These are phyloP conservation scores for Drosophila neoperkinsi DNA, from an alignment of 2,888 invertebrate genomes.

Conservation along the genomic window DNA sequence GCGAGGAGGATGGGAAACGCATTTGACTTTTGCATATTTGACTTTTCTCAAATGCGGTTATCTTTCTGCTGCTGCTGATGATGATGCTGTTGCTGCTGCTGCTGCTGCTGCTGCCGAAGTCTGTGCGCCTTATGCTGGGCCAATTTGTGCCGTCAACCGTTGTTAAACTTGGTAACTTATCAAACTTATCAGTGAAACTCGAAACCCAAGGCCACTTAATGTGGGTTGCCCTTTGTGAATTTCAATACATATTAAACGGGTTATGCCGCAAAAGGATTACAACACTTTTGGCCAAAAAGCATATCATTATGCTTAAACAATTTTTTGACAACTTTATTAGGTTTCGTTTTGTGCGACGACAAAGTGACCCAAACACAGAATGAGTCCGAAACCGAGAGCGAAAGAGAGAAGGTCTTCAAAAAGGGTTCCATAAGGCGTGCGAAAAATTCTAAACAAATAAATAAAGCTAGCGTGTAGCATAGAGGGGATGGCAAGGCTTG, in stretches of 20 bases:
- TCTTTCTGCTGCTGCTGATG: slow-evolving; percentile 20
- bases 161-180: slow-evolving; percentile 78
- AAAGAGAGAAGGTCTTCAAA: slow-evolving; percentile 27
- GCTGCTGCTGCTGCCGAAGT: neutral
- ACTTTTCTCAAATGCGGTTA: slow-evolving; percentile 68
- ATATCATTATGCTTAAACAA: slow-evolving; percentile 82
- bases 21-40: slow-evolving; percentile 82
- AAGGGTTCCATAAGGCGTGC: slow-evolving; percentile 74
- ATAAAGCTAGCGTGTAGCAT: slow-evolving; percentile 68
- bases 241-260: slow-evolving; percentile 80
- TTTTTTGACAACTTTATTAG: slow-evolving; percentile 81
- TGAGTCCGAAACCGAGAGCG: neutral
- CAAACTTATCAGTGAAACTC: slow-evolving; percentile 67
- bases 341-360: slow-evolving; percentile 56
- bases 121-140: slow-evolving; percentile 36
- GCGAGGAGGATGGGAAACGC: slow-evolving; percentile 30
- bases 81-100: slow-evolving; percentile 22
- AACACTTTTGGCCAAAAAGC: slow-evolving; percentile 72
- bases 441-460: slow-evolving; percentile 78
- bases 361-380: slow-evolving; percentile 48
- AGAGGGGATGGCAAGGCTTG: neutral
- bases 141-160: slow-evolving; percentile 80
- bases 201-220: slow-evolving; percentile 69
- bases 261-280: slow-evolving; percentile 80
- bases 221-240: slow-evolving; percentile 71